These are phyloP conservation scores for Drosophila siamana DNA, from an alignment of 2,888 invertebrate genomes.

Conservation along the genomic window DNA sequence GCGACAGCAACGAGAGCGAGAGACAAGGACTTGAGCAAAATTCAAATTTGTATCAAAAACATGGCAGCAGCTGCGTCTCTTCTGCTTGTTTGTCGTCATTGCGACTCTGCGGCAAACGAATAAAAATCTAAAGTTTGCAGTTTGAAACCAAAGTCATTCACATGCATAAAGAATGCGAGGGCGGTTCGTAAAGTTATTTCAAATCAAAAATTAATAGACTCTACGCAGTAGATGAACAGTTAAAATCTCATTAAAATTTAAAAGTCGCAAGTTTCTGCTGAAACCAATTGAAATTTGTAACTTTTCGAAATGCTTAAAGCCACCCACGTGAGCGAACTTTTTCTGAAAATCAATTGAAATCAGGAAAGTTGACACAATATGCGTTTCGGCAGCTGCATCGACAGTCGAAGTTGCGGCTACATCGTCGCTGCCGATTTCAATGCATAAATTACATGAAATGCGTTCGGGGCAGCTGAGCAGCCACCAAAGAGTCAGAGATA, in stretches of 20 bases:
- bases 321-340: background rate
- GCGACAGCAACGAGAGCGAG: background rate
- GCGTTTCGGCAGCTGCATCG: constrained; percentile 32
- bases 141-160: constrained; percentile 43
- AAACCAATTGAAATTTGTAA: no score
- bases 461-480: constrained; percentile 21
- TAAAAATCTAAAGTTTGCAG: constrained; percentile 39
- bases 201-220: background rate
- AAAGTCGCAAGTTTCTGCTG: background rate
- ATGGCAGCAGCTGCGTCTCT: constrained; percentile 64
- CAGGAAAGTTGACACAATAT: constrained; percentile 25
- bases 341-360: constrained; percentile 35
- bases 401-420: constrained; percentile 9
- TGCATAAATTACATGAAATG: constrained; percentile 59
- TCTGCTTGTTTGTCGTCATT: constrained; percentile 13
- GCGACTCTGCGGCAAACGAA: constrained; percentile 32
- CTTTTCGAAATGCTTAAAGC: background rate
- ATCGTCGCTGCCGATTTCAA: constrained; percentile 21
- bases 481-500: constrained; percentile 10
- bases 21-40: constrained; percentile 50
- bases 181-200: constrained; percentile 3
- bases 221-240: no score
- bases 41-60: constrained; percentile 61
- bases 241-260: background rate
- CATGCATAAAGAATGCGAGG: constrained; percentile 41